Conservation (phyloP, 2,888 invertebrate species). For the Zootermopsis nevadensis region DNA sequence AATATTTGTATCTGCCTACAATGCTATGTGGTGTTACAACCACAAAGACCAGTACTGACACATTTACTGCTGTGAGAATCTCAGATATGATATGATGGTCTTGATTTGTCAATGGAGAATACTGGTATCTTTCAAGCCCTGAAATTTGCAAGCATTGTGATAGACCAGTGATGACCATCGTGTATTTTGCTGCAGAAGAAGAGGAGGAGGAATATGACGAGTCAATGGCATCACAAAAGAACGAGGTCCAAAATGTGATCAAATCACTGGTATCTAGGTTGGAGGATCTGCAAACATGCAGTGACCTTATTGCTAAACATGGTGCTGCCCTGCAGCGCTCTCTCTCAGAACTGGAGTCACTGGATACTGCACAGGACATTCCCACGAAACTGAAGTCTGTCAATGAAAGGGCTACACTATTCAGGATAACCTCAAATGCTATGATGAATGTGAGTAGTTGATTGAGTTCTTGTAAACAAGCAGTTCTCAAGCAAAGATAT, state of each 20-base stretch:
- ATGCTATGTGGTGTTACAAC: too few relatives aligned
- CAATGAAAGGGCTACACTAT: conserved; percentile 93
- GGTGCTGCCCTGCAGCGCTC: conserved; percentile 86
- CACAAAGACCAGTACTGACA: too few relatives aligned
- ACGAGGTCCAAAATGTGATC: conserved; percentile 67
- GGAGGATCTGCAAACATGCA: conserved; percentile 91
- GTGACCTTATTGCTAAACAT: conserved; percentile 90
- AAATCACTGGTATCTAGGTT: conserved; percentile 78
- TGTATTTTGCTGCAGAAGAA: conserved; percentile 66
- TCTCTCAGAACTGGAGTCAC: conserved; percentile 80
- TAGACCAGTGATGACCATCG: not conserved
- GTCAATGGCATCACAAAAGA: conserved; percentile 66
- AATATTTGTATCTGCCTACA: too few relatives aligned
- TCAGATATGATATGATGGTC: too few relatives aligned
- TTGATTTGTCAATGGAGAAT: not conserved
- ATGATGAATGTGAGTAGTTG: conserved; percentile 90
- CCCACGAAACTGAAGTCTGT: conserved; percentile 87
- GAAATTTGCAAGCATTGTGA: not conserved
- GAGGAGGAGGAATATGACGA: conserved; percentile 83
- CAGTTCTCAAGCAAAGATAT: too few relatives aligned
- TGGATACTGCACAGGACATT: conserved; percentile 69
- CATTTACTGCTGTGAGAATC: too few relatives aligned
- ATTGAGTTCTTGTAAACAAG: not conserved
- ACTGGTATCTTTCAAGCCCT: not conserved
- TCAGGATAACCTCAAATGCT: conserved; percentile 94